Conservation (phyloP, 2,797 vertebrate genomes). For the Glossophaga mutica region DNA sequence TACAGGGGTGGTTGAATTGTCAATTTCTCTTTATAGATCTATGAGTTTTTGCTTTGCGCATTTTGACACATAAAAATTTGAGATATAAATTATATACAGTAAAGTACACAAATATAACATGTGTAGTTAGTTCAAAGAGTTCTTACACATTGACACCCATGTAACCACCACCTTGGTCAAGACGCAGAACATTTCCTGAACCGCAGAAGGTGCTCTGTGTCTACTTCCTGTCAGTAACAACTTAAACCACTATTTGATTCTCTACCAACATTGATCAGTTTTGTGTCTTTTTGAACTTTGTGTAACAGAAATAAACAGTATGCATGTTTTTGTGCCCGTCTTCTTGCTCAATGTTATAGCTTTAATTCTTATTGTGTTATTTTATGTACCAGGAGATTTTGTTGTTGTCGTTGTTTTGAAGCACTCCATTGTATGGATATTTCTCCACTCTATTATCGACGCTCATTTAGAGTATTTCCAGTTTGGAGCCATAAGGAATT, state of each 20-base stretch:
- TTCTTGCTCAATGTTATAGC: background rate
- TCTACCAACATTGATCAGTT: background rate
- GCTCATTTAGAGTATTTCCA: background rate
- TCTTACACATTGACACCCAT: background rate
- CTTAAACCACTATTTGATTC: background rate
- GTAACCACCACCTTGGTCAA: background rate
- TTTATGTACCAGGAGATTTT: background rate
- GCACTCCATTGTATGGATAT: background rate
- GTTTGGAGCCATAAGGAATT: background rate
- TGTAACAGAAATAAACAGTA: background rate
- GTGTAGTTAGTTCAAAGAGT: background rate
- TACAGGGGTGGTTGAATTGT: background rate
- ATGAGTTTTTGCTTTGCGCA: background rate
- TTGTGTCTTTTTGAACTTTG: background rate
- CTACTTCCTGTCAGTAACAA: background rate
- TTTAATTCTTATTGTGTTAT: background rate
- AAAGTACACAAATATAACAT: background rate
- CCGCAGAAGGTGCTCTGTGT: background rate
- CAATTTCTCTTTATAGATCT: background rate
- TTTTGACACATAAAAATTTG: background rate
- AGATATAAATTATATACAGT: background rate
- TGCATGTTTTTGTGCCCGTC: background rate
- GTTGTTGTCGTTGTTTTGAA: background rate
- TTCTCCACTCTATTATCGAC: background rate
- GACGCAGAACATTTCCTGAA: background rate